Evolutionary conservation across 2,113 vertebrate species (phyloP).

Genomic region (Galeopterus variegatus): DNA sequence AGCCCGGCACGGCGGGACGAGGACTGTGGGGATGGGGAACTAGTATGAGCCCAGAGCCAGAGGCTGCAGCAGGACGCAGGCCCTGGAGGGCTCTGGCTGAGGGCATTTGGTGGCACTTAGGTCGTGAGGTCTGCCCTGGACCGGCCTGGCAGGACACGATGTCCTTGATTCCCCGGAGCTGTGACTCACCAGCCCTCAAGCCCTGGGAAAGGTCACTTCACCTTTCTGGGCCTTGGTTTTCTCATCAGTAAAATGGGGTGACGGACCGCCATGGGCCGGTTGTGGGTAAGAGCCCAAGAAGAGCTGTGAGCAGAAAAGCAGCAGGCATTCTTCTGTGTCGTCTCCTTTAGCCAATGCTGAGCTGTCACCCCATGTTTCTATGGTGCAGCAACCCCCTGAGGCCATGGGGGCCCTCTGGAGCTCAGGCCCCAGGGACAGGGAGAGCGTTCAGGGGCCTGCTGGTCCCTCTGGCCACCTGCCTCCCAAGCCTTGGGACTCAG

Average conservation of each 20-base stretch:
- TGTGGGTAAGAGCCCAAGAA: neutral
- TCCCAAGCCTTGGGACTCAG: neutral
- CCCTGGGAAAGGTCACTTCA: neutral
- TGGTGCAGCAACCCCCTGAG: neutral
- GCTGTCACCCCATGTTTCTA: neutral
- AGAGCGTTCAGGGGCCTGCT: neutral
- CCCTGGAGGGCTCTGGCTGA: rapidly evolving
- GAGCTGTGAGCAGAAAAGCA: rapidly evolving
- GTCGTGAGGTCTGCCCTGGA: neutral
- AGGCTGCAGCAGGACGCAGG: rapidly evolving
- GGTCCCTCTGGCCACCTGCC: too few relatives aligned
- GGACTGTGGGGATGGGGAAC: conserved; percentile 86
- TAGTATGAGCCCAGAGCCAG: neutral
- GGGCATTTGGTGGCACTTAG: neutral
- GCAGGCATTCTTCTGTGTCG: rapidly evolving
- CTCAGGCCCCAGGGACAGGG: neutral
- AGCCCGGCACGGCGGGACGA: conserved; percentile 95
- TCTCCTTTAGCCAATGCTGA: neutral
- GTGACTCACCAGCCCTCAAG: neutral
- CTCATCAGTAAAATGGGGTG: neutral
- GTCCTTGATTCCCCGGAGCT: neutral
- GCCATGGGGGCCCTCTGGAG: neutral
- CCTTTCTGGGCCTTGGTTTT: neutral
- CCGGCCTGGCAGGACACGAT: neutral
- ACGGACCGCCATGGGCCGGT: neutral